Percentiles rank a stretch among this genome's conserved stretches.
Conservation (phyloP, 2,888 invertebrate genomes). For the Apamea sordens region DNA sequence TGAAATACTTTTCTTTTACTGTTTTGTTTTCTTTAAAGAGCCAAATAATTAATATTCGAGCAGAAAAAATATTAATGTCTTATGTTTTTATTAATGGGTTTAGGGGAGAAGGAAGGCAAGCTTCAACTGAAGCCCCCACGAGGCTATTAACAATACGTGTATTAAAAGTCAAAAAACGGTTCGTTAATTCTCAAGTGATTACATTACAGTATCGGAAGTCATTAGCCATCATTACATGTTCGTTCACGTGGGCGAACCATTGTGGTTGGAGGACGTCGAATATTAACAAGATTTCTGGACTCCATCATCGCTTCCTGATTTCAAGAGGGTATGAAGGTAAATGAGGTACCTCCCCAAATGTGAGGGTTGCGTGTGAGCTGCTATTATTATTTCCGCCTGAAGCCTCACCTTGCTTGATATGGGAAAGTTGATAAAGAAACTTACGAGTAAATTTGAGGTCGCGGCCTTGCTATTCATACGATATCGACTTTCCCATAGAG, state of each 20-base stretch:
- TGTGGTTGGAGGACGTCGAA: constrained; percentile 49
- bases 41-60: constrained; percentile 7
- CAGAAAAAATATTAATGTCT: constrained; percentile 29
- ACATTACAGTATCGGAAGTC: constrained; percentile 41
- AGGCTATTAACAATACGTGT: constrained; percentile 15
- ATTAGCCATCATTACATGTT: constrained; percentile 50
- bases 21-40: background rate
- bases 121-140: background rate
- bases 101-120: constrained; percentile 1
- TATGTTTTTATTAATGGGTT: constrained; percentile 26
- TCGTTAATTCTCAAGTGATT: constrained; percentile 47
- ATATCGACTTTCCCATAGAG: constrained; percentile 64
- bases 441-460: constrained; percentile 77
- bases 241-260: constrained; percentile 29
- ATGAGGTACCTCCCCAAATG: constrained; percentile 71
- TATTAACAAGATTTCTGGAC: constrained; percentile 63
- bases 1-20: background rate
- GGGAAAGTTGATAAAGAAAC: constrained; percentile 79
- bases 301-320: constrained; percentile 70
- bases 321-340: constrained; percentile 57
- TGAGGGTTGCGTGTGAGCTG: constrained; percentile 80
- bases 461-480: constrained; percentile 69
- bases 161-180: constrained; percentile 40
- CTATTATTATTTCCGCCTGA: constrained; percentile 81
- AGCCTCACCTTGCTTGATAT: constrained; percentile 82